Percentiles rank a stretch among this genome's conserved stretches.
These are phyloP conservation scores for Meiosimyza decipiens DNA, from an alignment of 2,888 invertebrate species.

Conservation along the genomic window DNA sequence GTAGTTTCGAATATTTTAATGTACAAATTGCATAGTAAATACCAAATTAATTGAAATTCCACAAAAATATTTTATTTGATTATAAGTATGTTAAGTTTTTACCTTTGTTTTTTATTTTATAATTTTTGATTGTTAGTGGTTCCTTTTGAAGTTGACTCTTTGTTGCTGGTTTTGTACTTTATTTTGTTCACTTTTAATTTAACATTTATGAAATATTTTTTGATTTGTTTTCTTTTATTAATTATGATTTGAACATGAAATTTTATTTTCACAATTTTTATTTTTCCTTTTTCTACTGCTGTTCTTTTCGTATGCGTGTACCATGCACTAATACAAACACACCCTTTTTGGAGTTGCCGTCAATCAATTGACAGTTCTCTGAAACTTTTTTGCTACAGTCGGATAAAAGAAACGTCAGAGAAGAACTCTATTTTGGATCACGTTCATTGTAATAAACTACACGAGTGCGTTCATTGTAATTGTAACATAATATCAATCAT, in stretches of 20 bases:
- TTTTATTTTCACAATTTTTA: conserved; percentile 26
- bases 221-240: not conserved
- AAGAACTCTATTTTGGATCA: not conserved
- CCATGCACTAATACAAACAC: conserved; percentile 39
- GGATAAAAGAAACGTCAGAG: not conserved
- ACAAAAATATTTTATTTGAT: not conserved
- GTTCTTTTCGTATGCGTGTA: conserved; percentile 29
- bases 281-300: conserved; percentile 16
- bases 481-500: too few species aligned
- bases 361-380: conserved; percentile 5
- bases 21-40: too few species aligned
- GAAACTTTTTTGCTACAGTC: not conserved
- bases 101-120: conserved; percentile 10
- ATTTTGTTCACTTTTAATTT: conserved; percentile 25
- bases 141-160: conserved; percentile 7
- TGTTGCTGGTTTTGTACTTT: conserved; percentile 31
- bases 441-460: not conserved
- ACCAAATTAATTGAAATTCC: too few species aligned
- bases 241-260: conserved; percentile 24
- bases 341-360: conserved; percentile 36
- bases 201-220: conserved; percentile 26
- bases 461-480: too few species aligned
- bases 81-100: not conserved
- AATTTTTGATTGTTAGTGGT: conserved; percentile 30
- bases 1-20: too few species aligned